phyloP scores from a whole-genome alignment of 2,888 invertebrate species.

The Marronus borbonicus region DNA sequence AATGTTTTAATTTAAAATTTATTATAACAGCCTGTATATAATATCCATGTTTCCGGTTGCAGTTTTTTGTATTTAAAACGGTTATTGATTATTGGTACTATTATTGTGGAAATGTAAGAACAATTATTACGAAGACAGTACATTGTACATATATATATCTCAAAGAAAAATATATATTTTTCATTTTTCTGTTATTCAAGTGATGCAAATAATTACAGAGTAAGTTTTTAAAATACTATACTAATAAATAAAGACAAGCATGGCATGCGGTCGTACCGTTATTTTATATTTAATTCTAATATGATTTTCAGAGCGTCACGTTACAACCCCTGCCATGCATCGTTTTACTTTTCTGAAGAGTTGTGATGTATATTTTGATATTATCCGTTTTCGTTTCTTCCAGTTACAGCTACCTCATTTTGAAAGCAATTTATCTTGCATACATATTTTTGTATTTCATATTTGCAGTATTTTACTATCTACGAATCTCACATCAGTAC shows the following conservation, averaged over 20 bases:
- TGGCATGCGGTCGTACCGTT: conserved; percentile 39
- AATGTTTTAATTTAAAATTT: conserved; percentile 9
- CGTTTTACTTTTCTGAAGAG: conserved; percentile 33
- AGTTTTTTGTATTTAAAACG: conserved; percentile 36
- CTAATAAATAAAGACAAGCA: conserved; percentile 36
- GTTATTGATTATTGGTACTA: conserved; percentile 44
- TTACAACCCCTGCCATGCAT: conserved; percentile 33
- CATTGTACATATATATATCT: conserved; percentile 40
- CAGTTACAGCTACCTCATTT: conserved; percentile 58
- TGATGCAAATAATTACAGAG: conserved; percentile 59
- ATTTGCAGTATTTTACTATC: conserved; percentile 51
- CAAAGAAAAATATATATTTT: conserved; percentile 54
- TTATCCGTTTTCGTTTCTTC: conserved; percentile 52
- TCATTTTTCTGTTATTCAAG: conserved; percentile 53
- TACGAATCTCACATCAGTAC: conserved; percentile 43
- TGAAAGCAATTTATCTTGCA: conserved; percentile 48
- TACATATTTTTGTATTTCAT: conserved; percentile 49
- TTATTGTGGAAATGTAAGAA: conserved; percentile 36
- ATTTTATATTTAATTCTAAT: conserved; percentile 16
- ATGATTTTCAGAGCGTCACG: conserved; percentile 26
- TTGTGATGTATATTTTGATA: conserved; percentile 57
- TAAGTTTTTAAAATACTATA: conserved; percentile 50
- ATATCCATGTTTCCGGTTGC: conserved; percentile 40
- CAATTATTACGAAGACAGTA: conserved; percentile 52
- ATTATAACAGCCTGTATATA: conserved; percentile 26